Evolutionary conservation across 2,797 vertebrate genomes (phyloP).

Genomic region (Myripristis jacobus): DNA sequence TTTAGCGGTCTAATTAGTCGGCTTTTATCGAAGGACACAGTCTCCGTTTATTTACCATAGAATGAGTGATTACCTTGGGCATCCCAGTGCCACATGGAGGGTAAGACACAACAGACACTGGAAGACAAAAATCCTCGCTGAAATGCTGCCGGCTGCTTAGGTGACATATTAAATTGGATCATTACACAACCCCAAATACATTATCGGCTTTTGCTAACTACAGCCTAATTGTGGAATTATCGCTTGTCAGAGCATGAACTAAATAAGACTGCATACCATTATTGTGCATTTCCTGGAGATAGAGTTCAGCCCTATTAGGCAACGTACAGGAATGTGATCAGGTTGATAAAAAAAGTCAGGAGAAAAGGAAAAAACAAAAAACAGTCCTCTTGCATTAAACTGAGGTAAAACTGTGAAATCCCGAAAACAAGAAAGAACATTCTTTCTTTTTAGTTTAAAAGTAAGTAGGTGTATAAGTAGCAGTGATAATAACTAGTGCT

Average conservation of each 20-base stretch:
- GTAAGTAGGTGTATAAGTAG: not conserved
- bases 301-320: not conserved
- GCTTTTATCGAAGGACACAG: slow-evolving; percentile 46
- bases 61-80: slow-evolving; percentile 23
- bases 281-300: slow-evolving; percentile 9
- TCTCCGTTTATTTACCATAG: slow-evolving; percentile 46
- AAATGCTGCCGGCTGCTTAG: not conserved
- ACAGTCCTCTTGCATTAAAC: too few relatives aligned
- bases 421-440: not conserved
- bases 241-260: slow-evolving; percentile 4
- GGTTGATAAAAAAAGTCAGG: not conserved
- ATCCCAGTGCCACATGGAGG: slow-evolving; percentile 12
- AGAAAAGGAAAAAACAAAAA: too few relatives aligned
- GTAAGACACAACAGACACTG: slow-evolving; percentile 28
- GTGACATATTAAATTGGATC: slow-evolving; percentile 29
- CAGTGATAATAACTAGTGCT: not conserved
- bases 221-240: slow-evolving; percentile 12
- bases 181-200: slow-evolving; percentile 3
- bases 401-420: not conserved
- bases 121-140: slow-evolving; percentile 2
- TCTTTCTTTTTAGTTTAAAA: not conserved
- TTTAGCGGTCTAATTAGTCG: slow-evolving; percentile 67
- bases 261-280: not conserved
- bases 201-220: slow-evolving; percentile 7
- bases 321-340: not conserved